Conservation (phyloP, 2,113 vertebrate species). For the Nothobranchius furzeri region DNA sequence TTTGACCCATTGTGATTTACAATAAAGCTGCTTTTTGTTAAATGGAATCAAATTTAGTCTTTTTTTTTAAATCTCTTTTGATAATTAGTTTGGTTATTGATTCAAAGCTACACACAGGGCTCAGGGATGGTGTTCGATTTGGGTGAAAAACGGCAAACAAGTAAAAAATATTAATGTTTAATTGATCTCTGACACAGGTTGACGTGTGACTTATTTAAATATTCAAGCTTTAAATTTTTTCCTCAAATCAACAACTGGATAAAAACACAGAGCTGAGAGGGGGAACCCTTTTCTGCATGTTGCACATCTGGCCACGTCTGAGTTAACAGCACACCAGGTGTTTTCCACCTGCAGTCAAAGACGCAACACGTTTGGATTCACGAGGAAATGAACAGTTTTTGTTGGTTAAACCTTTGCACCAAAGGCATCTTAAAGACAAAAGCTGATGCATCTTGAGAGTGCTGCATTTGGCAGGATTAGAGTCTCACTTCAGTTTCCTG, state of each 20-base stretch:
- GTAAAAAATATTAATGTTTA: not conserved
- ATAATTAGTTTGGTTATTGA: no score
- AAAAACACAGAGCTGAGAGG: not conserved
- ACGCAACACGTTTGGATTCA: constrained; percentile 16
- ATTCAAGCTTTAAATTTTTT: not conserved
- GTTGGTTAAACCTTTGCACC: not conserved
- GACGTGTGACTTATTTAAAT: not conserved
- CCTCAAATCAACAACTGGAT: not conserved
- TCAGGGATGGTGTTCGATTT: no score
- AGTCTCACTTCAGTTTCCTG: not conserved
- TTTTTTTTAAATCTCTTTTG: no score
- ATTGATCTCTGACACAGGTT: not conserved
- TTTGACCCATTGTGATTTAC: no score
- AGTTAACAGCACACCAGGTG: constrained; percentile 11
- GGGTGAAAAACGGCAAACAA: not conserved
- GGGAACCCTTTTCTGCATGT: not conserved
- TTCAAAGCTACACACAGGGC: no score
- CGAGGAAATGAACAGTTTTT: not conserved
- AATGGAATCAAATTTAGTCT: no score
- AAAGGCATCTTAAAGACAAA: constrained; percentile 1
- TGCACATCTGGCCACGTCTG: constrained; percentile 10
- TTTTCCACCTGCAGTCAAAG: constrained; percentile 18
- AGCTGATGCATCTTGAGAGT: not conserved
- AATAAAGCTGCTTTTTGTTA: no score
- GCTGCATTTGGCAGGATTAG: not conserved